Conservation (phyloP, 2,113 vertebrate species). For the Burhinus bistriatus region DNA sequence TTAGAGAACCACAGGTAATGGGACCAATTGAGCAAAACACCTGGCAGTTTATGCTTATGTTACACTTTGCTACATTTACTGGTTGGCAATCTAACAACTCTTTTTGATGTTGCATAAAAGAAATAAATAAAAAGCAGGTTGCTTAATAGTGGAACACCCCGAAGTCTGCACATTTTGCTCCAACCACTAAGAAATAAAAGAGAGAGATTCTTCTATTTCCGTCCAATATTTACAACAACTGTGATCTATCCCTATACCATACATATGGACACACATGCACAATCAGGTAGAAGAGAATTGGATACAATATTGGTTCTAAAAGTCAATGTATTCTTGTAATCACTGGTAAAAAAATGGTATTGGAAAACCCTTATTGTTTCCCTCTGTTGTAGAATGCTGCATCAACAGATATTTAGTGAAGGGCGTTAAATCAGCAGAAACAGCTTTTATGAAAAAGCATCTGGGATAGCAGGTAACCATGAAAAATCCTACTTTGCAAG, state of each 20-base stretch:
- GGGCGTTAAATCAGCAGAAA: neutral
- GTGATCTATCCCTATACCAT: neutral
- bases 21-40: neutral
- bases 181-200: neutral
- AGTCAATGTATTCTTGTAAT: neutral
- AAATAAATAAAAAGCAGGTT: neutral
- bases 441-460: neutral
- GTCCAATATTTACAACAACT: neutral
- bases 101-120: neutral
- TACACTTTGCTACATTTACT: neutral
- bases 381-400: neutral
- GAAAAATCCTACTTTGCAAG: conserved; percentile 10
- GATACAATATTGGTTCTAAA: neutral
- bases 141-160: neutral
- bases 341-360: neutral
- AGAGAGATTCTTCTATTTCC: neutral
- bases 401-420: neutral
- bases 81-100: neutral
- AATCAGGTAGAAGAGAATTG: neutral
- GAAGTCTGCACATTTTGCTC: neutral
- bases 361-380: neutral
- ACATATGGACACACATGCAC: neutral
- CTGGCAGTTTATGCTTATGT: neutral
- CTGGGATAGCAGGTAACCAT: neutral
- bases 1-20: neutral